A percentile compares a stretch with the other conserved stretches of the same genome.
Evolutionary conservation across 1,140 invertebrate species (phyloP).

Genomic region (Polypedilum pembai): DNA sequence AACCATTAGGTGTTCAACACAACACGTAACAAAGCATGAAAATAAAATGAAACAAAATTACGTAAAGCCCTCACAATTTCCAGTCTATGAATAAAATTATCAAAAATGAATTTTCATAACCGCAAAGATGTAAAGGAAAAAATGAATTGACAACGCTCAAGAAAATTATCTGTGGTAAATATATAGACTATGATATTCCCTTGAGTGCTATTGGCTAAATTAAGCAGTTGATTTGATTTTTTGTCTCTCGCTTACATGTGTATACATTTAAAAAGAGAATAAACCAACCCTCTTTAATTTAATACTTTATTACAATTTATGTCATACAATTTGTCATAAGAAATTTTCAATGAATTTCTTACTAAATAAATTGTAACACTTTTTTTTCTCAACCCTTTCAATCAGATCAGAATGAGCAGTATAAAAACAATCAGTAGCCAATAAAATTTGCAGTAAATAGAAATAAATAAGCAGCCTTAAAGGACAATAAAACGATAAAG

Average conservation of each 20-base stretch:
- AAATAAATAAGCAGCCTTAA: not conserved
- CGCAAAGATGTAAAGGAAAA: not conserved
- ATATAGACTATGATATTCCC: not conserved
- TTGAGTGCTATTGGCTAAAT: not conserved
- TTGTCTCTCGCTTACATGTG: not conserved
- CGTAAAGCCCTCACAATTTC: not conserved
- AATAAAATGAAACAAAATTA: not conserved
- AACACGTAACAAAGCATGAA: no score
- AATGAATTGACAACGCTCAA: not conserved
- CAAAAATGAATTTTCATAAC: not conserved
- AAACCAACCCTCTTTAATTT: no score
- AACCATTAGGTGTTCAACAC: no score
- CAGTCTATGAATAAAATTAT: constrained; percentile 19
- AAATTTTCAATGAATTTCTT: not conserved
- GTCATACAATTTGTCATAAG: not conserved
- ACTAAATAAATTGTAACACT: not conserved
- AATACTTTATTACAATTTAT: not conserved
- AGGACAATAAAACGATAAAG: constrained; percentile 8
- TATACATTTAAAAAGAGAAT: no score
- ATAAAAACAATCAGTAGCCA: not conserved
- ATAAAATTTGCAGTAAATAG: constrained; percentile 5
- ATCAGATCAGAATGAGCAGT: not conserved
- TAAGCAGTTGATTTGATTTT: constrained; percentile 28
- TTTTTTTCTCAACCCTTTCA: constrained; percentile 1
- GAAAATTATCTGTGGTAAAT: not conserved